Base-by-base conservation (phyloP, 2,113 vertebrate species). In the Larimichthys crocea region DNA sequence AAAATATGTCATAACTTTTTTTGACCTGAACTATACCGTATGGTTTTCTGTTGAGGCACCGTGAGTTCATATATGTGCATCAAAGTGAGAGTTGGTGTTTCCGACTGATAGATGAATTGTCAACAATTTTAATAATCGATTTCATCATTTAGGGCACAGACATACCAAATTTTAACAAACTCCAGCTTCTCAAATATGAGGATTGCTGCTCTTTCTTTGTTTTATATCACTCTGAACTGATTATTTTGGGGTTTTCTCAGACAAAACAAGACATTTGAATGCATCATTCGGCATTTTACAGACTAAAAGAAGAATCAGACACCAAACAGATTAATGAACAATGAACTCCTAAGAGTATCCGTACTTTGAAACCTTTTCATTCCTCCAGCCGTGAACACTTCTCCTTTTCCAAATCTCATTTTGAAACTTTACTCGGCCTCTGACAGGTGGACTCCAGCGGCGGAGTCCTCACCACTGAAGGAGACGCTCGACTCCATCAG, bases 361-460 rank as follows among this genome's bases (percentile, higher is more conserved):
- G 1, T 0, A 4, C 24, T 35, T 53, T 4, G 0, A 26, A 10
- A 2, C 60, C 15, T 5, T 0, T 14, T 52, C 31, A 1, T 22
- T 5, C 11, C 50, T 59, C 14, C 61, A 10, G 11, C 50, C 17
- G 40, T 8, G 35, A 35, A 5, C 20, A 62, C 22, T 55, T 46
- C 31, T 73, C 2, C 10, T 64, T 50, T 44, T 49, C 61, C 17
- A 61, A 65, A 46, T 77, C 44, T 86, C 49, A 4, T 17, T 1
- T 9, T 29, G 52, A 55, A 76, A 77, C 65, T 46, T 78, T 49
- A 3, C 10, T 24, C 6, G 0, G 53, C 19, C 48, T 40, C 66
- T 89, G 85, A 91, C 92, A 91, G 90, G 89, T 90, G 86, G 86
- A 89, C 53, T 77, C 83, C 65, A 71, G 76, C 85, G 2, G 80